Evolutionary conservation across 37 sponge, comb jelly and placozoan species (phyloP).

Genomic region (Amphimedon queenslandica): DNA sequence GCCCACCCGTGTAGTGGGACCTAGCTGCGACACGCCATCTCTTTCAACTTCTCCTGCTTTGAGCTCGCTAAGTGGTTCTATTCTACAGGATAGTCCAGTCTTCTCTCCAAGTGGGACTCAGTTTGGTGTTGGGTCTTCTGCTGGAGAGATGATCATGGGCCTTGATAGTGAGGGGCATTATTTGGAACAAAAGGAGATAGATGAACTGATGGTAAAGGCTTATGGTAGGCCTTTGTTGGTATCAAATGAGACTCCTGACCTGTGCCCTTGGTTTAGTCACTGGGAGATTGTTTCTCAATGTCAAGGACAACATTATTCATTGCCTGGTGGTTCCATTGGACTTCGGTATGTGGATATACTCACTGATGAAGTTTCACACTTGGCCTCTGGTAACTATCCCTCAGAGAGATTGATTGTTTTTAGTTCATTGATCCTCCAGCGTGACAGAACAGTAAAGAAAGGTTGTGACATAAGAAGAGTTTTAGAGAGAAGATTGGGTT

Average conservation of each 20-base stretch:
- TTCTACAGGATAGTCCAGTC: background rate
- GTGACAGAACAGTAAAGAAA: conserved; percentile 6
- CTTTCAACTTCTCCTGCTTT: background rate
- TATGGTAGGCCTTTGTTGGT: background rate
- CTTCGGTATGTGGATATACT: background rate
- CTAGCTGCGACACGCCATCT: background rate
- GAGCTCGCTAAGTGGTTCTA: background rate
- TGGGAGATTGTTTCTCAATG: background rate
- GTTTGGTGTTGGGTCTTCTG: background rate
- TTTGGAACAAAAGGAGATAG: background rate
- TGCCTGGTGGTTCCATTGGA: background rate
- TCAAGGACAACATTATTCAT: background rate
- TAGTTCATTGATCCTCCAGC: conserved; percentile 14
- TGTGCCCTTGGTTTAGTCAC: background rate
- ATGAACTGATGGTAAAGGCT: background rate
- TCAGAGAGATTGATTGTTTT: conserved; percentile 13
- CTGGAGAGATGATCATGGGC: background rate
- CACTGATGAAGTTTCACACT: background rate
- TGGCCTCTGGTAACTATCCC: background rate
- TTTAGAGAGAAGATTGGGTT: background rate
- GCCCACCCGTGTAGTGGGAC: background rate
- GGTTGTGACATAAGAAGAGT: conserved; percentile 15
- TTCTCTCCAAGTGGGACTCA: background rate
- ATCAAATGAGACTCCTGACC: background rate
- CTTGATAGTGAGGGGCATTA: background rate